A percentile compares a stretch with the other conserved stretches of the same genome.
These are phyloP conservation scores for Yasuhikotakia modesta DNA, from an alignment of 2,797 vertebrate genomes.

Conservation along the genomic window DNA sequence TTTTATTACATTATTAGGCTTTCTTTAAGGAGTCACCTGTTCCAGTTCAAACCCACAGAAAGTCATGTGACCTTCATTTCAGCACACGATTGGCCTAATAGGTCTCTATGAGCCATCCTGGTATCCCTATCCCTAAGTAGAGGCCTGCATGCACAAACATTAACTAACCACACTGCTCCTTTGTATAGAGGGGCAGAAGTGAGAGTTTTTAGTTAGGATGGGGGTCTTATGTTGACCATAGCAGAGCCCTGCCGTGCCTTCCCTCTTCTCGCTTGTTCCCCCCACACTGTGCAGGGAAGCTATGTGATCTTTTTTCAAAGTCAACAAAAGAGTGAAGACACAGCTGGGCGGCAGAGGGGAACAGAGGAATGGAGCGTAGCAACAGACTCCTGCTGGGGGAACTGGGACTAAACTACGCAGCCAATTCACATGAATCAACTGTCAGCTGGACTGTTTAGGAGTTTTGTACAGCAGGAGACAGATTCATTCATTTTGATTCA, in stretches of 20 bases:
- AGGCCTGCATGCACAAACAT: constrained; percentile 56
- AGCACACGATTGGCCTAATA: constrained; percentile 7
- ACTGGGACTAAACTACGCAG: constrained; percentile 51
- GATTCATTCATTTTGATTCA: constrained; percentile 39
- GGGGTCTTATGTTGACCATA: constrained; percentile 66
- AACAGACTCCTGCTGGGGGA: constrained; percentile 75
- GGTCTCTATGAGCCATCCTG: constrained; percentile 1
- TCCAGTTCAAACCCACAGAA: not conserved
- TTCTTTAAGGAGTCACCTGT: not conserved
- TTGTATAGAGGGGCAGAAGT: constrained; percentile 42
- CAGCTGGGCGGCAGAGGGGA: constrained; percentile 72
- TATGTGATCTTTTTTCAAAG: constrained; percentile 80
- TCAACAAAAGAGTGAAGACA: constrained; percentile 77
- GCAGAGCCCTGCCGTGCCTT: constrained; percentile 63
- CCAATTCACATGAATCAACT: constrained; percentile 52
- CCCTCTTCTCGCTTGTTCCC: constrained; percentile 53
- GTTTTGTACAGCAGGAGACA: no score
- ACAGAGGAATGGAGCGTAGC: constrained; percentile 73
- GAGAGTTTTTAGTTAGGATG: constrained; percentile 40
- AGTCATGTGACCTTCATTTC: not conserved
- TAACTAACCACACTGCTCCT: constrained; percentile 35
- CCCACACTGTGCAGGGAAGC: constrained; percentile 68
- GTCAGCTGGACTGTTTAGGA: constrained; percentile 22
- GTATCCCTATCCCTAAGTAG: constrained; percentile 25
- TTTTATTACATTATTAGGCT: no score